A percentile compares a stretch with the other conserved stretches of the same genome.
These are phyloP conservation scores for Chromis chromis DNA, from an alignment of 2,797 vertebrate genomes.

Conservation along the genomic window DNA sequence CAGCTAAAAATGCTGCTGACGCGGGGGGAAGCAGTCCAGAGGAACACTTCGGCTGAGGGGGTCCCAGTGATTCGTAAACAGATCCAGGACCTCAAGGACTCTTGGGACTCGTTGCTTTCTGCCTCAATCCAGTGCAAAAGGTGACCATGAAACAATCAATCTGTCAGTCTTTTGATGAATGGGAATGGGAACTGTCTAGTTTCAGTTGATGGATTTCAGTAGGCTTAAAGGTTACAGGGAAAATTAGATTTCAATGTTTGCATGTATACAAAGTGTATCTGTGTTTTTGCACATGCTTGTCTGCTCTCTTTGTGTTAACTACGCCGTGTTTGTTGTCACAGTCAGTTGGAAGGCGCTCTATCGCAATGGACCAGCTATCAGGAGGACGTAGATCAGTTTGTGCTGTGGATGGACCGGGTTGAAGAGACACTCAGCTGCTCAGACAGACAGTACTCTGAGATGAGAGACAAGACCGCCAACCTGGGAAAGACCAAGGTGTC, in stretches of 20 bases:
- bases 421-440: conserved; percentile 89
- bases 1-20: conserved; percentile 95
- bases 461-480: conserved; percentile 93
- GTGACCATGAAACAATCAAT: conserved; percentile 62
- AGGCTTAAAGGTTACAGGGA: conserved; percentile 49
- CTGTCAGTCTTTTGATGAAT: conserved; percentile 43
- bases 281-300: conserved; percentile 12
- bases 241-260: conserved; percentile 41
- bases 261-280: neutral
- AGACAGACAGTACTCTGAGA: conserved; percentile 90
- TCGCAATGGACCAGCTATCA: conserved; percentile 98
- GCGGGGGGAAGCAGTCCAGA: conserved; percentile 94
- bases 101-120: conserved; percentile 92
- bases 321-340: conserved; percentile 70
- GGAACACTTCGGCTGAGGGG: conserved; percentile 94
- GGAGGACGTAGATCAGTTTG: conserved; percentile 94
- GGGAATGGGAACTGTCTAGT: conserved; percentile 41
- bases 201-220: conserved; percentile 56
- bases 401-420: conserved; percentile 92
- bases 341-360: conserved; percentile 94
- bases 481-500: conserved; percentile 93
- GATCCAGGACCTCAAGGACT: conserved; percentile 93
- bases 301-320: conserved; percentile 24
- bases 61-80: conserved; percentile 90
- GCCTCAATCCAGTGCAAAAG: conserved; percentile 96